A percentile compares a stretch with the other conserved stretches of the same genome.
phyloP scores from a whole-genome alignment of 2,888 invertebrate species.

The Netelia fuscicornis region DNA sequence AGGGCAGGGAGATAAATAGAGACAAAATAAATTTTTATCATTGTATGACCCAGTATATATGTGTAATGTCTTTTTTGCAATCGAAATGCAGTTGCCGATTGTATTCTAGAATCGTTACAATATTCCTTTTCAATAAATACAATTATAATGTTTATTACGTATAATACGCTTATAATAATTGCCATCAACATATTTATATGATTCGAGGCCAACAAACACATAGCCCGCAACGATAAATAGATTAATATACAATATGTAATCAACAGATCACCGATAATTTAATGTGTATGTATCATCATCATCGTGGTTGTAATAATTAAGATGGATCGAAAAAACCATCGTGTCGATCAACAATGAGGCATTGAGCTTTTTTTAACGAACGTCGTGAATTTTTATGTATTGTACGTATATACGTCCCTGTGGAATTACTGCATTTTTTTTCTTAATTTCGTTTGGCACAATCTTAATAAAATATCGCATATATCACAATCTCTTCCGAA shows the following conservation, averaged over 20 bases:
- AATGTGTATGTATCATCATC: conserved; percentile 42
- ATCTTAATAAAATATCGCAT: conserved; percentile 64
- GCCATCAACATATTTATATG: conserved; percentile 46
- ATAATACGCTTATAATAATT: conserved; percentile 31
- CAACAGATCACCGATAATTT: conserved; percentile 56
- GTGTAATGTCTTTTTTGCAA: conserved; percentile 46
- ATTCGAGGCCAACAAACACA: conserved; percentile 53
- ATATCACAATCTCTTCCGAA: conserved; percentile 63
- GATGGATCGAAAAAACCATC: conserved; percentile 28
- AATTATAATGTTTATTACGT: conserved; percentile 45
- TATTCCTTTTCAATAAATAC: conserved; percentile 53
- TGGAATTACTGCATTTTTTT: conserved; percentile 36
- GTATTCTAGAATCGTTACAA: conserved; percentile 28
- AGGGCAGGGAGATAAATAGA: not conserved
- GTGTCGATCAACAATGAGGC: conserved; percentile 44
- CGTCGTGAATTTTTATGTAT: conserved; percentile 53
- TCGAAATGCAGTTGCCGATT: conserved; percentile 28
- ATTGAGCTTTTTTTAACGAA: conserved; percentile 63
- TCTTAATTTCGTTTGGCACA: conserved; percentile 51
- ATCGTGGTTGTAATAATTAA: conserved; percentile 20
- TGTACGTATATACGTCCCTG: conserved; percentile 21
- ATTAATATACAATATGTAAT: conserved; percentile 62
- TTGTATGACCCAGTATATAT: conserved; percentile 29
- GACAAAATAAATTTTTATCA: not conserved
- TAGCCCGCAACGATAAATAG: conserved; percentile 60